Base-by-base conservation (phyloP, 2,113 vertebrate genomes). In the Gobio gobio region DNA sequence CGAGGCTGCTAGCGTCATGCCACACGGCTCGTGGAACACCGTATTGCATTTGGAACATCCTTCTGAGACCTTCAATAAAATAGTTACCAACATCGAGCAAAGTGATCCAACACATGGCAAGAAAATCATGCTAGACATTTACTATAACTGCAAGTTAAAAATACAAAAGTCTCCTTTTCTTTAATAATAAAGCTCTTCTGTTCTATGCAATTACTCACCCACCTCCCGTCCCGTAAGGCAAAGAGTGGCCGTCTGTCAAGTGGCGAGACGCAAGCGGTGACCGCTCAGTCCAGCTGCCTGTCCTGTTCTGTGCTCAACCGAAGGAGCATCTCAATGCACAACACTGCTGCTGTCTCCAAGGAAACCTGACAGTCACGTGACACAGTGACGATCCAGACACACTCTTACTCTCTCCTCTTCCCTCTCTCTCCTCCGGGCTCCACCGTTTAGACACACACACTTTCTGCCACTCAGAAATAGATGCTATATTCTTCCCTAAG, bases 291-390 rank as follows among this genome's bases (percentile, higher is more conserved):
- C 94, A 89, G 90, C 64, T 80, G 33, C 84, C 89, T 63, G 87
- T 91, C 86, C 88, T 86, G 89, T 88, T 92, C 91, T 93, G 90
- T 85, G 83, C 89, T 92, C 91, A 90, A 82, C 80, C 85, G 90
- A 90, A 92, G 89, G 89, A 94, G 93, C 93, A 92, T 95, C 94
- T 94, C 93, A 90, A 91, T 89, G 92, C 92, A 91, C 90, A 91
- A 90, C 88, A 91, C 90, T 88, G 93, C 93, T 90, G 91, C 89
- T 90, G 95, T 96, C 95, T 94, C 96, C 93, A 95, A 92, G 97
- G 95, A 95, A 95, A 97, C 96, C 90, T 92, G 40, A 84, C 75
- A 20, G 87, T 92, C 95, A 95, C 93, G 76, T 95, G 94, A 94
- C 75, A 78, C 83, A 20, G 90, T 93, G 91, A 92, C 93, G 92